Conservation (phyloP, 1,140 invertebrate species). For the Agraylea sexmaculata region DNA sequence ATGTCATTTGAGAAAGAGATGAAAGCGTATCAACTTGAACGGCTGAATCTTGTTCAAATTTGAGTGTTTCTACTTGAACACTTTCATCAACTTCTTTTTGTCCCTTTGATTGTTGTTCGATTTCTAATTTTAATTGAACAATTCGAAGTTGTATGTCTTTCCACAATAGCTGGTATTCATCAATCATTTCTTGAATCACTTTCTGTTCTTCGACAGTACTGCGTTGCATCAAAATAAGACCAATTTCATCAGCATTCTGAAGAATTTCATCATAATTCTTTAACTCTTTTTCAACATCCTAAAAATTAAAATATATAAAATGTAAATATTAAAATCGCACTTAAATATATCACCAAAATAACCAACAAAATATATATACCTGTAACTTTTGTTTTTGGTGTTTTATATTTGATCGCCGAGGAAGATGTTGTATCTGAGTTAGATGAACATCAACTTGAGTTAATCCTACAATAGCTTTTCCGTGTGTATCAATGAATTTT, state of each 20-base stretch:
- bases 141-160: slow-evolving; percentile 47
- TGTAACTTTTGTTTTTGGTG: slow-evolving; percentile 36
- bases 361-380: slow-evolving; percentile 5
- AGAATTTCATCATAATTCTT: slow-evolving; percentile 35
- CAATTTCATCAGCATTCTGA: slow-evolving; percentile 43
- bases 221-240: slow-evolving; percentile 45
- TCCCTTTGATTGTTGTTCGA: slow-evolving; percentile 28
- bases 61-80: slow-evolving; percentile 60
- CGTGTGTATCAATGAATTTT: slow-evolving; percentile 56
- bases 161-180: slow-evolving; percentile 56
- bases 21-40: slow-evolving; percentile 69
- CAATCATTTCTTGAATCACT: slow-evolving; percentile 49
- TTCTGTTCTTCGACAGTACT: slow-evolving; percentile 36
- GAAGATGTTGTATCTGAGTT: slow-evolving; percentile 54
- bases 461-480: slow-evolving; percentile 53
- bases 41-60: slow-evolving; percentile 59
- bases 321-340: not conserved
- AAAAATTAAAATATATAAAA: slow-evolving; percentile 23
- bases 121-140: slow-evolving; percentile 34
- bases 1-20: slow-evolving; percentile 37
- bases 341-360: not conserved
- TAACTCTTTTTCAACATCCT: slow-evolving; percentile 46
- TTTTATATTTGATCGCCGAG: slow-evolving; percentile 30
- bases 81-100: slow-evolving; percentile 42
- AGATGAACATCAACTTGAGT: slow-evolving; percentile 56